These are phyloP conservation scores for Crotalus horridus DNA, from an alignment of 2,113 vertebrate genomes.

Conservation along the genomic window DNA sequence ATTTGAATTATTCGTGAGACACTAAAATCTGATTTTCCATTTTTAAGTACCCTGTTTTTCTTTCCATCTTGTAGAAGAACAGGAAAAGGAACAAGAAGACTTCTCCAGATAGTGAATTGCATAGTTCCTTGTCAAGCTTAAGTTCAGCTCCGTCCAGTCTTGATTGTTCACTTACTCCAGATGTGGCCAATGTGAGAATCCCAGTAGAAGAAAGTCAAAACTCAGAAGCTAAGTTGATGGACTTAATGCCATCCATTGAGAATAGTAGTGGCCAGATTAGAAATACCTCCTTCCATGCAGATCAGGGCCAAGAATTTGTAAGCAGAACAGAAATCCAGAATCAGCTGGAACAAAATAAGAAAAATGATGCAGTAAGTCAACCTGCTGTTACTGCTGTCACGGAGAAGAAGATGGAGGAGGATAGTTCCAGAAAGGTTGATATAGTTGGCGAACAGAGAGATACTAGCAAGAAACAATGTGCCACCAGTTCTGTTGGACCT, in stretches of 20 bases:
- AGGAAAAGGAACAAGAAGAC: neutral
- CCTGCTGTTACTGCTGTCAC: neutral
- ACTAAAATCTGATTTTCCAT: neutral
- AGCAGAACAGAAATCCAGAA: neutral
- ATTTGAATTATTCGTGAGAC: neutral
- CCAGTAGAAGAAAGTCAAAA: neutral
- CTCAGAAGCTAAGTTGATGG: neutral
- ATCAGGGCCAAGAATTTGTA: neutral
- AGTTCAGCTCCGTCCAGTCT: neutral
- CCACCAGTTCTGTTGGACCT: neutral
- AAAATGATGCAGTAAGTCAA: neutral
- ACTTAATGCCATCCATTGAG: neutral
- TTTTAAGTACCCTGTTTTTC: neutral
- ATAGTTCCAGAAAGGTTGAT: neutral
- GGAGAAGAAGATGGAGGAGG: neutral
- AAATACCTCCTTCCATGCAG: neutral
- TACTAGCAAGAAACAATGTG: neutral
- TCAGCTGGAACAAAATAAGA: neutral
- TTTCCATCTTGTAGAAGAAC: neutral
- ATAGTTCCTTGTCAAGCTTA: neutral
- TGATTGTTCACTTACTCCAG: neutral
- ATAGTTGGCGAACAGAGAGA: neutral
- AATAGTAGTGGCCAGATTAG: neutral
- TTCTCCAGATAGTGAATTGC: neutral
- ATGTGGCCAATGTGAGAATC: neutral